phyloP scores from a whole-genome alignment of 2,888 invertebrate species.

The Macrophya annulata region DNA sequence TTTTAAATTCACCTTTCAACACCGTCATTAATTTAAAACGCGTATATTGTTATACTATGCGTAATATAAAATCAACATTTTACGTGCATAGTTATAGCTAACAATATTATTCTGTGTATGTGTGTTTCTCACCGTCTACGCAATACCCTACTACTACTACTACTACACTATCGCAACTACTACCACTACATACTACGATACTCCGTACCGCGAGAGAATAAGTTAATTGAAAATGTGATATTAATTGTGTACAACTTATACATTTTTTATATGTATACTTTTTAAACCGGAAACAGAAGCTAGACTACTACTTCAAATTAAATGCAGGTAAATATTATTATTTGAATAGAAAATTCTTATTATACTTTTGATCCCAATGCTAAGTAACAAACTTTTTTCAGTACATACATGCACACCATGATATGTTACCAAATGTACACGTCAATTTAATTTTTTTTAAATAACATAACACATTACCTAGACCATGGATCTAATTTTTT shows the following conservation, averaged over 20 bases:
- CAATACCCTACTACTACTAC: constrained; percentile 33
- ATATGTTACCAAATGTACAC: background rate
- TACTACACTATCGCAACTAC: background rate
- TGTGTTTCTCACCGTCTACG: constrained; percentile 28
- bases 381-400: background rate
- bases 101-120: constrained; percentile 30
- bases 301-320: background rate
- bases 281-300: background rate
- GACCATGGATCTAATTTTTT: background rate
- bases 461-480: background rate
- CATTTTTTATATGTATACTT: background rate
- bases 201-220: background rate
- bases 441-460: background rate
- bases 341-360: background rate
- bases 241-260: background rate
- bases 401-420: background rate
- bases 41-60: background rate
- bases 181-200: background rate
- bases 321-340: constrained; percentile 44
- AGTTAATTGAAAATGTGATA: constrained; percentile 43
- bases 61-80: constrained; percentile 14
- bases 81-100: constrained; percentile 2
- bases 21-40: background rate
- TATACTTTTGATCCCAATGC: background rate
- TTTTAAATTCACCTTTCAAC: background rate